These are phyloP conservation scores for Lithophane semibrunnea DNA, from an alignment of 2,888 invertebrate species.

Conservation along the genomic window DNA sequence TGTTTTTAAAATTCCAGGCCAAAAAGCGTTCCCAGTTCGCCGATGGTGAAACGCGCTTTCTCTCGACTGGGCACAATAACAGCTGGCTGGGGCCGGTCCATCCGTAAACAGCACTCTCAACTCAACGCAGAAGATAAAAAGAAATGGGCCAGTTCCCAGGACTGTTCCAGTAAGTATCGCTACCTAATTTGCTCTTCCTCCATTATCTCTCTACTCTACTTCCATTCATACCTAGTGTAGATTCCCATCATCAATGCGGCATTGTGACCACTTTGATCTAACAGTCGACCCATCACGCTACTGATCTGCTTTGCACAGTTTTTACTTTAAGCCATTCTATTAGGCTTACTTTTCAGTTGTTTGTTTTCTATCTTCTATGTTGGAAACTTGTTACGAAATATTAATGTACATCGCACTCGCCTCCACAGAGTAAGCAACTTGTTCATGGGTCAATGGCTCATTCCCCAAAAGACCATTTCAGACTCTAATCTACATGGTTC, in stretches of 20 bases:
- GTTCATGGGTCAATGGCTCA: neutral
- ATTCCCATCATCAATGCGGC: neutral
- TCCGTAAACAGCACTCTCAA: conserved; percentile 95
- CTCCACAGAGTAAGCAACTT: neutral
- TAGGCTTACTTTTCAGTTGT: neutral
- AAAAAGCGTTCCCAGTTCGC: conserved; percentile 98
- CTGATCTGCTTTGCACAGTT: neutral
- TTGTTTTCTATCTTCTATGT: neutral
- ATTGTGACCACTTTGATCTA: neutral
- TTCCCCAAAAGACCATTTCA: neutral
- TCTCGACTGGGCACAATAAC: conserved; percentile 97
- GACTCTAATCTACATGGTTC: neutral
- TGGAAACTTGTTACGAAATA: neutral
- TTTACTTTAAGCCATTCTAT: neutral
- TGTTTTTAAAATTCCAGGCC: conserved; percentile 90
- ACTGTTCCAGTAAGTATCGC: conserved; percentile 95
- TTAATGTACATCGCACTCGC: neutral
- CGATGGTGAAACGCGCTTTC: conserved; percentile 98
- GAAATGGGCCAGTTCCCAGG: conserved; percentile 97
- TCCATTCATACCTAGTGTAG: neutral
- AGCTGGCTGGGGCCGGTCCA: conserved; percentile 97
- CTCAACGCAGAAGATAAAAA: conserved; percentile 96
- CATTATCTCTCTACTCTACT: neutral
- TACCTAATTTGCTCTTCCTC: neutral
- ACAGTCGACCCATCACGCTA: neutral